phyloP scores from a whole-genome alignment of 1,140 invertebrate genomes.

The Cotesia typhae region DNA sequence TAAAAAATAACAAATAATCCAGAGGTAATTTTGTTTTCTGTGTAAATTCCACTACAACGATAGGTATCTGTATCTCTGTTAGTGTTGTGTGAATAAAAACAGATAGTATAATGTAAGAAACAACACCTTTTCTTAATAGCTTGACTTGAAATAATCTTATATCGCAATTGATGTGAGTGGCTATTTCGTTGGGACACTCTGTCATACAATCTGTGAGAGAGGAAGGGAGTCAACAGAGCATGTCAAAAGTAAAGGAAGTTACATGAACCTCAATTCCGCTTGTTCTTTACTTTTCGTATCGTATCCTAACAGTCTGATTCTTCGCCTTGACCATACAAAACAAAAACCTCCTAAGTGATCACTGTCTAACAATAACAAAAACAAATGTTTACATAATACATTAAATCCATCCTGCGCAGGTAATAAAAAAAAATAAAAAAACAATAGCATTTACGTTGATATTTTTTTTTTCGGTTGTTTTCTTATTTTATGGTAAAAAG shows the following conservation, averaged over 20 bases:
- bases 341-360: conserved; percentile 19
- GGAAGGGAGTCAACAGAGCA: conserved; percentile 57
- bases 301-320: conserved; percentile 37
- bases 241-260: conserved; percentile 63
- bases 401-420: neutral
- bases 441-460: too few species aligned
- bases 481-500: too few species aligned
- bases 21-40: too few species aligned
- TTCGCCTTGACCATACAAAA: conserved; percentile 25
- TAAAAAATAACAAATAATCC: too few species aligned
- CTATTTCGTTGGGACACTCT: conserved; percentile 34
- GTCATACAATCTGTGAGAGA: conserved; percentile 58
- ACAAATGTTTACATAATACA: conserved; percentile 3
- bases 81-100: too few species aligned
- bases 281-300: conserved; percentile 56
- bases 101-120: neutral
- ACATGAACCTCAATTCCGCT: conserved; percentile 62
- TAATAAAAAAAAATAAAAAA: neutral
- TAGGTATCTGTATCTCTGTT: too few species aligned
- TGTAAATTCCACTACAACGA: too few species aligned
- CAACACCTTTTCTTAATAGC: conserved; percentile 44
- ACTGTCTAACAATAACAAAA: neutral
- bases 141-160: conserved; percentile 48
- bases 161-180: conserved; percentile 47
- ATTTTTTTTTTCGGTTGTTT: too few species aligned